A percentile compares a stretch with the other conserved stretches of the same genome.
phyloP scores from a whole-genome alignment of 92 coral and sea anemone species.

The Muricea muricata region DNA sequence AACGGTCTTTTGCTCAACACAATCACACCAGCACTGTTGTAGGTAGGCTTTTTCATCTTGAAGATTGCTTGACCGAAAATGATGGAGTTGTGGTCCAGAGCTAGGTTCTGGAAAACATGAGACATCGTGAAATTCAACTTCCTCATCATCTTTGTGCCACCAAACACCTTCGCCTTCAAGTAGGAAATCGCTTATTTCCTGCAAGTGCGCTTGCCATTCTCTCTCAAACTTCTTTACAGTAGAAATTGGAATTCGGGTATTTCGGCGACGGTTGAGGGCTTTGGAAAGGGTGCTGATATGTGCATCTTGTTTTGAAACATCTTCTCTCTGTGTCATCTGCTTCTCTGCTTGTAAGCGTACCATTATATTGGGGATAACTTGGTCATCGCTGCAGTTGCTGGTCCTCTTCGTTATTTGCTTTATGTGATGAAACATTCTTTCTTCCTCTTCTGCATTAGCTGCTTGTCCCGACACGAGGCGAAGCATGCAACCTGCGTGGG shows the following conservation, averaged over 20 bases:
- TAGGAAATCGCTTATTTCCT: conserved; percentile 50
- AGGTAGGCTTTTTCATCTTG: conserved; percentile 53
- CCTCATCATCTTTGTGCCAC: conserved; percentile 39
- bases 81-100: conserved; percentile 59
- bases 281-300: conserved; percentile 35
- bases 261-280: conserved; percentile 29
- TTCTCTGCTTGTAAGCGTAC: conserved; percentile 46
- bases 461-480: conserved; percentile 67
- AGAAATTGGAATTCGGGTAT: conserved; percentile 50
- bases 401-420: conserved; percentile 56
- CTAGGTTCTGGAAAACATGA: conserved; percentile 35
- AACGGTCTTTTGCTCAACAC: conserved; percentile 26
- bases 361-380: conserved; percentile 53
- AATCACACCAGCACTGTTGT: conserved; percentile 53
- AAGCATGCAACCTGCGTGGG: conserved; percentile 68
- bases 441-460: conserved; percentile 65
- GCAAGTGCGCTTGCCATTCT: conserved; percentile 66
- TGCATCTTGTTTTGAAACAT: conserved; percentile 40
- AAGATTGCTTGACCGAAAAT: conserved; percentile 59
- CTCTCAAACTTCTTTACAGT: conserved; percentile 28
- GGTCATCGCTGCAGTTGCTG: conserved; percentile 52
- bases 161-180: conserved; percentile 17
- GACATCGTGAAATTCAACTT: conserved; percentile 59
- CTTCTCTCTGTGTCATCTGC: not conserved
- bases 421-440: conserved; percentile 51